Percentiles rank a stretch among this genome's conserved stretches.
Evolutionary conservation across 2,113 vertebrate genomes (phyloP).

Genomic region (Periophthalmus modestus): DNA sequence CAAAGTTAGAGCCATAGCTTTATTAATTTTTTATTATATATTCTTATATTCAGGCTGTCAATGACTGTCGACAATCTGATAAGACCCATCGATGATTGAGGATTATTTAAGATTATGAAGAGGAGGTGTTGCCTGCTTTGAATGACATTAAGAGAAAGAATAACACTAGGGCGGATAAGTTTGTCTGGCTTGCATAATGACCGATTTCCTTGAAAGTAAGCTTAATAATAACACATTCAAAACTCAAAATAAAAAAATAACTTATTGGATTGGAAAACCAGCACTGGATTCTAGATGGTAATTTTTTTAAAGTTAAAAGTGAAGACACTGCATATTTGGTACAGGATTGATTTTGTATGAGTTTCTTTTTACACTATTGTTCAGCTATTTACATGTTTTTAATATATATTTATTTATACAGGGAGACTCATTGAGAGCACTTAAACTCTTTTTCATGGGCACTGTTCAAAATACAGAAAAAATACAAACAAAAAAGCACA

Average conservation of each 20-base stretch:
- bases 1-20: conserved; percentile 74
- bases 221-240: not conserved
- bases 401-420: too few species aligned
- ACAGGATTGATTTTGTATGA: not conserved
- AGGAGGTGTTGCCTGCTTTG: conserved; percentile 53
- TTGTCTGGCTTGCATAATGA: conserved; percentile 1
- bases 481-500: too few species aligned
- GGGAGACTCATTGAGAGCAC: too few species aligned
- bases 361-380: not conserved
- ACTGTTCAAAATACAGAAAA: too few species aligned
- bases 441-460: too few species aligned
- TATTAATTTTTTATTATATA: conserved; percentile 80
- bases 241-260: not conserved
- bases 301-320: not conserved
- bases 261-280: not conserved
- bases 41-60: conserved; percentile 75
- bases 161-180: conserved; percentile 18
- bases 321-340: not conserved
- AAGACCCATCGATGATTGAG: conserved; percentile 69
- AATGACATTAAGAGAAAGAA: conserved; percentile 41
- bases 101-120: conserved; percentile 67
- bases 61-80: conserved; percentile 69
- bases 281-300: not conserved
- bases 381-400: not conserved
- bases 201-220: conserved; percentile 9